These are phyloP conservation scores for Venustoraphidia nigricollis DNA, from an alignment of 2,888 invertebrate genomes.

Conservation along the genomic window DNA sequence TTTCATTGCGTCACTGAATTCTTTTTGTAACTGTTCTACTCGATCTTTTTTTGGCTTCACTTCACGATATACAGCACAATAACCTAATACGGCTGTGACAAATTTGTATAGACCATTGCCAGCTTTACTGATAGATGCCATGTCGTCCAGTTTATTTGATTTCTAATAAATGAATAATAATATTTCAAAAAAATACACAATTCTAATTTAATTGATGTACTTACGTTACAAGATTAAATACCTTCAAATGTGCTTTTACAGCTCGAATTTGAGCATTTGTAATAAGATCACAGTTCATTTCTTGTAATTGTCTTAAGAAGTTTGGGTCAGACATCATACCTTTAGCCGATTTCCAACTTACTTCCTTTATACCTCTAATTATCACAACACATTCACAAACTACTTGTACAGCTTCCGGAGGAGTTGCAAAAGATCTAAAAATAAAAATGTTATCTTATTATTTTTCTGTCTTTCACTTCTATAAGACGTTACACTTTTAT, in stretches of 20 bases:
- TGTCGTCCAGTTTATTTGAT: slow-evolving; percentile 60
- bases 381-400: slow-evolving; percentile 85
- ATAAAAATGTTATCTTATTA: slow-evolving; percentile 8
- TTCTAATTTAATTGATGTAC: background rate
- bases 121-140: slow-evolving; percentile 72
- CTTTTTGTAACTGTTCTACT: slow-evolving; percentile 60
- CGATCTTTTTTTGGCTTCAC: slow-evolving; percentile 74
- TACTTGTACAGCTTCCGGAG: slow-evolving; percentile 77
- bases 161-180: slow-evolving; percentile 17
- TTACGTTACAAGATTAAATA: slow-evolving; percentile 12
- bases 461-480: background rate
- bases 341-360: slow-evolving; percentile 82
- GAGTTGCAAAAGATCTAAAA: slow-evolving; percentile 69
- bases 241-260: slow-evolving; percentile 58
- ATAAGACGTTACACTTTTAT: no score
- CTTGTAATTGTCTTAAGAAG: slow-evolving; percentile 63
- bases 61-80: slow-evolving; percentile 75
- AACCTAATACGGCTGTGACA: slow-evolving; percentile 75
- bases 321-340: slow-evolving; percentile 85
- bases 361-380: slow-evolving; percentile 65
- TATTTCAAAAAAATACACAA: no score
- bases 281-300: slow-evolving; percentile 72
- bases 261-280: slow-evolving; percentile 53
- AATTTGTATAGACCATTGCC: slow-evolving; percentile 75
- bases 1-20: slow-evolving; percentile 43